These are phyloP conservation scores for Sesia apiformis DNA, from an alignment of 2,888 invertebrate species.

Conservation along the genomic window DNA sequence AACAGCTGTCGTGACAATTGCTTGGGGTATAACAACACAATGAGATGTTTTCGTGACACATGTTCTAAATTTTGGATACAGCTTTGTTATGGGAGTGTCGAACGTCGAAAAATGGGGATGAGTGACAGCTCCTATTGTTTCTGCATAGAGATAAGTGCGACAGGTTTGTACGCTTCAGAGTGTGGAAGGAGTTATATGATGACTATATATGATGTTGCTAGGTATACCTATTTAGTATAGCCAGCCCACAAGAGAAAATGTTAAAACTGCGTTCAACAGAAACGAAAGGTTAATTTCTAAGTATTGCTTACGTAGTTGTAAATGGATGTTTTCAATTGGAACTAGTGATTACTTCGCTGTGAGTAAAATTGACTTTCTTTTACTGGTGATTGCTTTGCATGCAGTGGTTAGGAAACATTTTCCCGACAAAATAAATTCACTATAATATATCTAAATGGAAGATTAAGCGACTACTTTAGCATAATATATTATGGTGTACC, in stretches of 20 bases:
- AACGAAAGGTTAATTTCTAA: background rate
- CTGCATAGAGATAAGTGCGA: background rate
- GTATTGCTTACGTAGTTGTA: too few relatives aligned
- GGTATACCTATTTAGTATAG: too few relatives aligned
- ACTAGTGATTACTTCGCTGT: slow-evolving; percentile 37
- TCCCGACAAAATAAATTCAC: too few relatives aligned
- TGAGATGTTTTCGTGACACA: too few relatives aligned
- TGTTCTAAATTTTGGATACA: too few relatives aligned
- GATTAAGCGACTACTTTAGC: too few relatives aligned
- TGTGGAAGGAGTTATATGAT: background rate
- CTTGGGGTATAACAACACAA: too few relatives aligned
- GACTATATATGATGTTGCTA: too few relatives aligned
- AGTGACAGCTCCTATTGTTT: slow-evolving; percentile 8
- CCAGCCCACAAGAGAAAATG: background rate
- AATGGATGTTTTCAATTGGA: slow-evolving; percentile 35
- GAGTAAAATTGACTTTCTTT: slow-evolving; percentile 48
- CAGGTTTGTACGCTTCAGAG: background rate
- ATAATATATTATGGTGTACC: too few relatives aligned
- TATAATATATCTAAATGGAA: too few relatives aligned
- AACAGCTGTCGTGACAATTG: too few relatives aligned
- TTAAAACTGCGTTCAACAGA: background rate
- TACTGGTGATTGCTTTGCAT: slow-evolving; percentile 24
- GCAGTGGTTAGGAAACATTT: slow-evolving; percentile 15
- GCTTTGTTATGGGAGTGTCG: slow-evolving; percentile 3
- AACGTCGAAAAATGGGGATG: slow-evolving; percentile 9